Percentiles rank a stretch among this genome's conserved stretches.
phyloP scores from a whole-genome alignment of 2,797 vertebrate genomes.

The Macrochelys suwanniensis region DNA sequence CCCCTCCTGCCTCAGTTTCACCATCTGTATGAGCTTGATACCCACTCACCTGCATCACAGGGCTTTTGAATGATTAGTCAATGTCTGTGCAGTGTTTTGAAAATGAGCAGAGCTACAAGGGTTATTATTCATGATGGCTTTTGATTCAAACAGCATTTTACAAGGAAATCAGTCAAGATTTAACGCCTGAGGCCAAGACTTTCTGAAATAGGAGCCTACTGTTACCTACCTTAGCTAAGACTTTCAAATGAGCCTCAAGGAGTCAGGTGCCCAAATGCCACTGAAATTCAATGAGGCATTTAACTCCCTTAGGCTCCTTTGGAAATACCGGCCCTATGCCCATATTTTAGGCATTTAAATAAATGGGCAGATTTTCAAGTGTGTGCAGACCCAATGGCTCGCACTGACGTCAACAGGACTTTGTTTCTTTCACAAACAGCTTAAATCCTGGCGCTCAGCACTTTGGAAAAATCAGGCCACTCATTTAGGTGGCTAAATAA shows the following conservation, averaged over 20 bases:
- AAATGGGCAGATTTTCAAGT: background rate
- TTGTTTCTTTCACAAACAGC: background rate
- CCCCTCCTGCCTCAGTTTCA: background rate
- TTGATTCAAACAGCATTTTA: background rate
- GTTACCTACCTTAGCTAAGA: background rate
- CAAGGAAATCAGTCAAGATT: background rate
- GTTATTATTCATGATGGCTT: background rate
- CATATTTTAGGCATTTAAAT: background rate
- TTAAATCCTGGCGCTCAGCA: background rate
- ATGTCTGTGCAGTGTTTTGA: background rate
- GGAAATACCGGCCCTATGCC: background rate
- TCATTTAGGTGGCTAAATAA: background rate
- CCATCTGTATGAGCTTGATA: background rate
- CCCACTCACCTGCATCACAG: background rate
- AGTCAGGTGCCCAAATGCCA: background rate
- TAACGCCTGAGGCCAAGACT: background rate
- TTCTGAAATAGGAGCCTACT: background rate
- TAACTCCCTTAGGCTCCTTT: background rate
- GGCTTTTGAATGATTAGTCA: background rate
- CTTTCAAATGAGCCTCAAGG: background rate
- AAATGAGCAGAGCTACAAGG: background rate
- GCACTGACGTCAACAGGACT: background rate
- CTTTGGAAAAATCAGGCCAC: background rate
- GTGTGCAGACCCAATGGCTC: background rate
- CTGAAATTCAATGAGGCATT: background rate